These are phyloP conservation scores for Trichogramma dendrolimi DNA, from an alignment of 2,888 invertebrate species.

Conservation along the genomic window DNA sequence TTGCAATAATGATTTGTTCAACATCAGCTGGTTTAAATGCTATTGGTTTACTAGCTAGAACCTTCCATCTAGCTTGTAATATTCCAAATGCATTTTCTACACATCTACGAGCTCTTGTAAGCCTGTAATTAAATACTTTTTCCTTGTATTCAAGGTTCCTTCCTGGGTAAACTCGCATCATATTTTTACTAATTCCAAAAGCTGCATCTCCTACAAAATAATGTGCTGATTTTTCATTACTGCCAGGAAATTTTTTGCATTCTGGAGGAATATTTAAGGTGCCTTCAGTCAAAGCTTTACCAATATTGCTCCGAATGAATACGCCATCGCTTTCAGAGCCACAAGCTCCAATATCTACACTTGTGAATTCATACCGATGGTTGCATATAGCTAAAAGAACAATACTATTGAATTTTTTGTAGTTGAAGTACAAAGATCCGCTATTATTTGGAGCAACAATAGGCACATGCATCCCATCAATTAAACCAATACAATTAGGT, in stretches of 20 bases:
- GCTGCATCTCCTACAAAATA: slow-evolving; percentile 20
- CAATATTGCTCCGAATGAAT: slow-evolving; percentile 22
- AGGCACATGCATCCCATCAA: slow-evolving; percentile 35
- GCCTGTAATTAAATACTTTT: slow-evolving; percentile 23
- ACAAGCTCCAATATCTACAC: slow-evolving; percentile 17
- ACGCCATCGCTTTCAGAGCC: slow-evolving; percentile 26
- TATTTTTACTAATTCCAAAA: slow-evolving; percentile 10
- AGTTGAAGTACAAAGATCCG: slow-evolving; percentile 30
- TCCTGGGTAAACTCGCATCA: slow-evolving; percentile 22
- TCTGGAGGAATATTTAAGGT: slow-evolving; percentile 26
- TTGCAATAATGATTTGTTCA: slow-evolving; percentile 17
- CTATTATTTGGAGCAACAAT: slow-evolving; percentile 32
- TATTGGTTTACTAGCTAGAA: slow-evolving; percentile 17
- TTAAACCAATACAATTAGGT: slow-evolving; percentile 33
- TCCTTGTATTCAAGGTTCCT: slow-evolving; percentile 2
- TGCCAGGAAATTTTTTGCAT: slow-evolving; percentile 13
- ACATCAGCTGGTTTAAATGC: slow-evolving; percentile 11
- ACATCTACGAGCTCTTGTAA: slow-evolving; percentile 22
- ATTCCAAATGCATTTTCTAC: slow-evolving; percentile 26
- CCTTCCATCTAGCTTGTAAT: slow-evolving; percentile 16
- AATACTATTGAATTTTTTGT: slow-evolving; percentile 25
- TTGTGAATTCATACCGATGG: slow-evolving; percentile 17
- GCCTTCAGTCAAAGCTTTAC: slow-evolving; percentile 14
- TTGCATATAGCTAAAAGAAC: slow-evolving; percentile 19
- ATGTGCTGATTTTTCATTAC: slow-evolving; percentile 10